phyloP scores from a whole-genome alignment of 2,797 vertebrate species.

The Spinus pinus region DNA sequence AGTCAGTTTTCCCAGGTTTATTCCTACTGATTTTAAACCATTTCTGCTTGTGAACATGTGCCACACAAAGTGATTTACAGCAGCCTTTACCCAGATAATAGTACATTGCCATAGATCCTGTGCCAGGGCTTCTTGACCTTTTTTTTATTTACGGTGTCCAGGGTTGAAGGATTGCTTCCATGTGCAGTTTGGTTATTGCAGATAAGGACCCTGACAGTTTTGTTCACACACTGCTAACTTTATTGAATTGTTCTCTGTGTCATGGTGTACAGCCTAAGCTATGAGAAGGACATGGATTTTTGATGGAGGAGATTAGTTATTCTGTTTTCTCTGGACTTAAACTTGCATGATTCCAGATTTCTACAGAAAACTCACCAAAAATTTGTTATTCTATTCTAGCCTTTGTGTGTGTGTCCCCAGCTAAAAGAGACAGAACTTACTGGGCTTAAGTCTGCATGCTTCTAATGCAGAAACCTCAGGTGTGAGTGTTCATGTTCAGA shows the following conservation, averaged over 20 bases:
- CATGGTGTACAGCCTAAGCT: background rate
- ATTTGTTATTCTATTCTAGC: background rate
- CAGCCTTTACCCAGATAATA: background rate
- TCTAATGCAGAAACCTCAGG: background rate
- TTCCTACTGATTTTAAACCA: background rate
- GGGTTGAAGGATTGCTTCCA: background rate
- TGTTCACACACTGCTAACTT: constrained; percentile 6
- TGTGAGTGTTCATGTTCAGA: background rate
- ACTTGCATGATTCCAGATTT: background rate
- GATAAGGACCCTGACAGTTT: constrained; percentile 21
- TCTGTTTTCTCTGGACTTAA: background rate
- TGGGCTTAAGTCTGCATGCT: background rate
- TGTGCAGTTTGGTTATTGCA: background rate
- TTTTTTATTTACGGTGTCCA: background rate
- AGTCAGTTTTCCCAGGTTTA: background rate
- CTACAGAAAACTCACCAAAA: background rate
- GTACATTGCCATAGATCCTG: background rate
- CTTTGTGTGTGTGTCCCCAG: background rate
- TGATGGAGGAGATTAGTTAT: background rate
- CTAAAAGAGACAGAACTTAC: background rate
- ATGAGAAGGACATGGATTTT: background rate
- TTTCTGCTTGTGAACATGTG: background rate
- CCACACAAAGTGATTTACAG: constrained; percentile 22
- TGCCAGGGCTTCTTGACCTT: background rate
- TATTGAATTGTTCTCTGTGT: constrained; percentile 2